Evolutionary conservation across 2,113 vertebrate species (phyloP).

Genomic region (Carettochelys insculpta): DNA sequence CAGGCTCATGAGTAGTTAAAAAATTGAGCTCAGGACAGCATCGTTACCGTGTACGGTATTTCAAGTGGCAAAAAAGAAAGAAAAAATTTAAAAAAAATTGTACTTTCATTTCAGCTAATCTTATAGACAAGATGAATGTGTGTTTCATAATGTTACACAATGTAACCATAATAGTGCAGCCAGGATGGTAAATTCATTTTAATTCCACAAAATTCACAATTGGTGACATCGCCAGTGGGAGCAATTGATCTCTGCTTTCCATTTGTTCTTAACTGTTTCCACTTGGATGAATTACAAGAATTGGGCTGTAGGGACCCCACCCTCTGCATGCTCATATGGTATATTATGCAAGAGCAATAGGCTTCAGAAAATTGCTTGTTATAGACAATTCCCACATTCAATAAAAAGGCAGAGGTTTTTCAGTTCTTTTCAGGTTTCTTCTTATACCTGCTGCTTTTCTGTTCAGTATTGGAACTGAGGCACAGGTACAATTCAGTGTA

Average conservation of each 20-base stretch:
- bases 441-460: conserved; percentile 42
- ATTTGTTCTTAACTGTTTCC: conserved; percentile 76
- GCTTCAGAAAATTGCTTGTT: conserved; percentile 66
- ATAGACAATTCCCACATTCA: conserved; percentile 53
- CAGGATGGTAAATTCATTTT: conserved; percentile 71
- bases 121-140: conserved; percentile 51
- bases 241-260: conserved; percentile 73
- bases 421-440: conserved; percentile 46
- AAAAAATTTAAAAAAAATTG: conserved; percentile 49
- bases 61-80: too few relatives aligned
- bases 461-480: neutral
- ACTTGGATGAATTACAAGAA: conserved; percentile 74
- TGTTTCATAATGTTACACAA: conserved; percentile 68
- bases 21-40: conserved; percentile 39
- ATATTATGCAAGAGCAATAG: conserved; percentile 63
- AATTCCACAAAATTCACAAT: conserved; percentile 72
- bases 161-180: conserved; percentile 61
- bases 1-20: conserved; percentile 55
- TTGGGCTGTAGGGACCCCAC: conserved; percentile 69
- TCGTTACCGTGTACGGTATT: conserved; percentile 24
- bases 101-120: conserved; percentile 67
- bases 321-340: conserved; percentile 61
- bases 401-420: conserved; percentile 55
- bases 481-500: conserved; percentile 33
- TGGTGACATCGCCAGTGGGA: conserved; percentile 72